These are phyloP conservation scores for Falco rusticolus DNA, from an alignment of 2,797 vertebrate species.

Conservation along the genomic window DNA sequence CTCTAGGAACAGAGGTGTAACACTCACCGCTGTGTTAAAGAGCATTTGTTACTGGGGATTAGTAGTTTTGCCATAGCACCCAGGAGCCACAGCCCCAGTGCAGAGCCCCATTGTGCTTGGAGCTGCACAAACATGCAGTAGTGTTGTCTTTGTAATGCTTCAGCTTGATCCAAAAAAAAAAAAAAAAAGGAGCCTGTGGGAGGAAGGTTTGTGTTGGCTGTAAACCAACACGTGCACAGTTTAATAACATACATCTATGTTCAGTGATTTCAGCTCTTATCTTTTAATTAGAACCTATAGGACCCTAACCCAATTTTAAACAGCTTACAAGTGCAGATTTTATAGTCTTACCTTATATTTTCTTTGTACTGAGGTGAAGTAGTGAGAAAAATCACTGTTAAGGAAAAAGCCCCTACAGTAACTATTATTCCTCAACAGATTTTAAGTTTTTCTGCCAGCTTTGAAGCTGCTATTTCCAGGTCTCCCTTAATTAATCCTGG, in stretches of 20 bases:
- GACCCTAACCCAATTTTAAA: constrained; percentile 64
- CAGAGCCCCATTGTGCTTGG: background rate
- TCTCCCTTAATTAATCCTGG: constrained; percentile 64
- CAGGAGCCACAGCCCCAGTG: fast-evolving
- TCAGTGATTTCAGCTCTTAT: constrained; percentile 67
- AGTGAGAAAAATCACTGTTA: constrained; percentile 58
- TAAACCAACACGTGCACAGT: constrained; percentile 31
- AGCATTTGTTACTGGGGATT: background rate
- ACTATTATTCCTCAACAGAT: constrained; percentile 28
- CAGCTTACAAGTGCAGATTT: constrained; percentile 70
- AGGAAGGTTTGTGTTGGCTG: constrained; percentile 48
- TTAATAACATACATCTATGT: constrained; percentile 68
- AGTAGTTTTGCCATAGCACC: background rate
- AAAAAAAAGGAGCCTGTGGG: background rate
- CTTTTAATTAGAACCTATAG: constrained; percentile 68
- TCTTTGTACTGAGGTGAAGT: constrained; percentile 59
- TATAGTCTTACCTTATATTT: constrained; percentile 69
- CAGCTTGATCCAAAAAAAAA: background rate
- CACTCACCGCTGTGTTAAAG: background rate
- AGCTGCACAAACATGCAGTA: background rate
- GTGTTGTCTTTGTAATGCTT: background rate
- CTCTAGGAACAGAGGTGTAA: background rate
- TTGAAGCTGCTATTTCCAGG: constrained; percentile 53
- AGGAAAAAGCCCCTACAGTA: background rate
- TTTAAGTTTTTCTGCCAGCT: constrained; percentile 60